Conservation (phyloP, 2,797 vertebrate species). For the Phoebastria nigripes region DNA sequence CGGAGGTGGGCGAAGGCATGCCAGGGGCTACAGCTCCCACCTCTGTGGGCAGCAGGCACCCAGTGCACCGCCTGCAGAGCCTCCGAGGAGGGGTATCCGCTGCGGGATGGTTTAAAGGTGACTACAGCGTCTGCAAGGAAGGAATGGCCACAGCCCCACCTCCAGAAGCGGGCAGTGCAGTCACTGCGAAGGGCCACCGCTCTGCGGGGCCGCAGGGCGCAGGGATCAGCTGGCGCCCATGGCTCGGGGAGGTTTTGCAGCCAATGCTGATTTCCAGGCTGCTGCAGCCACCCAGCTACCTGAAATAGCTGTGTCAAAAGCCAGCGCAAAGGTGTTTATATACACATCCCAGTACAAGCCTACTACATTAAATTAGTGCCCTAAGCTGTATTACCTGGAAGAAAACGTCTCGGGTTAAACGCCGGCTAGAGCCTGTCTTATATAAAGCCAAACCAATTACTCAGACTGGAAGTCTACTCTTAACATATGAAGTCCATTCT, state of each 20-base stretch:
- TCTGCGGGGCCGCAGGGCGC: rapidly evolving
- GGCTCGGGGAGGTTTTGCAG: not conserved
- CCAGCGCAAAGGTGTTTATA: not conserved
- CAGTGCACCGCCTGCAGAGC: rapidly evolving
- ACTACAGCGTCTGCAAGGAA: not conserved
- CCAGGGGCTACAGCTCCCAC: not conserved
- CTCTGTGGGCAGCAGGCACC: not conserved
- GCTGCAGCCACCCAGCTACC: not conserved
- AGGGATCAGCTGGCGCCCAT: rapidly evolving
- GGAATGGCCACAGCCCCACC: not conserved
- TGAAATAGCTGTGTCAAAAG: not conserved
- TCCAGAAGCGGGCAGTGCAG: not conserved
- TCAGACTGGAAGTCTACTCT: not conserved
- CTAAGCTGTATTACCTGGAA: not conserved
- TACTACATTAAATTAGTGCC: not conserved
- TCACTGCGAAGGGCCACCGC: rapidly evolving
- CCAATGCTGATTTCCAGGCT: not conserved
- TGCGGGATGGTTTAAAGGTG: rapidly evolving
- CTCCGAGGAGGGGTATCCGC: rapidly evolving
- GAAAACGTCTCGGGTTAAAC: not conserved
- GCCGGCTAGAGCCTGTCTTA: not conserved
- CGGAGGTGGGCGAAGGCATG: rapidly evolving
- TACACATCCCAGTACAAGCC: not conserved
- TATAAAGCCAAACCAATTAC: not conserved
- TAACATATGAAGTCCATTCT: not conserved